A percentile compares a stretch with the other conserved stretches of the same genome.
These are phyloP conservation scores for Papilio protenor DNA, from an alignment of 2,888 invertebrate species.

Conservation along the genomic window DNA sequence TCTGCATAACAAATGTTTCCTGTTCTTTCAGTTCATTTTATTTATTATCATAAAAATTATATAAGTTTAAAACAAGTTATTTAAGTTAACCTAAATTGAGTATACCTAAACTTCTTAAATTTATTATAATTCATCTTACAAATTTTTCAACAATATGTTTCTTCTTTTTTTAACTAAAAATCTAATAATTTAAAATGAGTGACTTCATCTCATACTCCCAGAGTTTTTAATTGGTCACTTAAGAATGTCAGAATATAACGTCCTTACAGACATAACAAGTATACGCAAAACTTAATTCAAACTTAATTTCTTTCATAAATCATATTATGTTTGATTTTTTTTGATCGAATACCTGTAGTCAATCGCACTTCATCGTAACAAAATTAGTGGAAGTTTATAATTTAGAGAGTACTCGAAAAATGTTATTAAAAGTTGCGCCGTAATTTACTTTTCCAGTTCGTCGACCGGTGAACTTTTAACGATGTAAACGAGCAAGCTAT, in stretches of 20 bases:
- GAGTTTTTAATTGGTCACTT: no score
- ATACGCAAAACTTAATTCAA: not conserved
- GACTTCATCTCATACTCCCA: no score
- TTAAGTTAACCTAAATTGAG: not conserved
- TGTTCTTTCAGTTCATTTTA: constrained; percentile 8
- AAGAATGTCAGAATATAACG: no score
- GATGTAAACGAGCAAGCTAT: constrained; percentile 35
- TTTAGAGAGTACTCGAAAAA: constrained; percentile 37
- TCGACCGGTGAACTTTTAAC: constrained; percentile 46
- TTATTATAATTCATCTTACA: constrained; percentile 47
- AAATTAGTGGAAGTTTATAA: constrained; percentile 21
- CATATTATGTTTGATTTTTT: not conserved
- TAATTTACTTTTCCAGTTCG: constrained; percentile 47
- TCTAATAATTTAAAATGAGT: no score
- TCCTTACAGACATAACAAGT: no score
- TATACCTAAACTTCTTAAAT: not conserved
- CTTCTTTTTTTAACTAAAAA: no score
- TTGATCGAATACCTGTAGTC: not conserved
- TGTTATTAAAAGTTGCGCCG: constrained; percentile 44
- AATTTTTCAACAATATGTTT: no score
- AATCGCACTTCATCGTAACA: not conserved
- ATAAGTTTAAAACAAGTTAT: constrained; percentile 4
- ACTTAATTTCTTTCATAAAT: not conserved
- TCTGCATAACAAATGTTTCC: constrained; percentile 28
- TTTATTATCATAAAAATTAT: constrained; percentile 12